Base-by-base conservation (phyloP, 2,113 vertebrate genomes). In the Microcebus griseorufus region DNA sequence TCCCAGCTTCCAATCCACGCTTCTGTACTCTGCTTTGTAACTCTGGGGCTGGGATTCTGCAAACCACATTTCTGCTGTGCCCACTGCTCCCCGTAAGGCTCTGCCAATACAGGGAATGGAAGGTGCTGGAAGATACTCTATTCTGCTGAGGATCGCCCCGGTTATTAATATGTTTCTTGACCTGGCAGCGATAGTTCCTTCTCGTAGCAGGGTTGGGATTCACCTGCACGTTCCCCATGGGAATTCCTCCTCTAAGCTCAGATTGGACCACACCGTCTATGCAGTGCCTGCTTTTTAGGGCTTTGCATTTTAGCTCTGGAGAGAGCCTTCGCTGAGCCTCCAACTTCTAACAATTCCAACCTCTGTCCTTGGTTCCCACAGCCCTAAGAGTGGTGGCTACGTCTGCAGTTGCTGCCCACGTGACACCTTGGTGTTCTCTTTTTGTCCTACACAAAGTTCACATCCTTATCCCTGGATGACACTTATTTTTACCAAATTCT, bases 11-110 rank as follows among this genome's bases (percentile, higher is more conserved):
- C 17, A 84, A 11, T 2, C 34, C 6, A 27, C 7, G 55, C 53
- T 88, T 84, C 34, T 53, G 1, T 75, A 4, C 5, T 34, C 45
- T 96, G 95, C 62, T 82, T 64, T 80, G 72, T 79, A 70, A 55
- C 37, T 65, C 90, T 67, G 82, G 37, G 18, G 11, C 60, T n/a
- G 23, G 81, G 32, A 18, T 20, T 32, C n/a, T 25, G 2, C 7
- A 55, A 60, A 14, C 64, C 25, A 32, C n/a, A 8, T 53, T 67
- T 65, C 39, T 62, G n/a, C 11, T 20, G 20, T 37, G 81, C 55
- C 72, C 23, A 1, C 32, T 80, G 29, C 64, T 73, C 73, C 55
- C 48, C 25, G 37, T 32, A 58, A 89, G 83, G 51, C 65, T 69
- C 39, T 81, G 53, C 37, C 32, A 25, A 23, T 10, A 9, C 13